Percentiles rank a stretch among this genome's conserved stretches.
Evolutionary conservation across 1,140 invertebrate genomes (phyloP).

Genomic region (Helicoverpa armigera): DNA sequence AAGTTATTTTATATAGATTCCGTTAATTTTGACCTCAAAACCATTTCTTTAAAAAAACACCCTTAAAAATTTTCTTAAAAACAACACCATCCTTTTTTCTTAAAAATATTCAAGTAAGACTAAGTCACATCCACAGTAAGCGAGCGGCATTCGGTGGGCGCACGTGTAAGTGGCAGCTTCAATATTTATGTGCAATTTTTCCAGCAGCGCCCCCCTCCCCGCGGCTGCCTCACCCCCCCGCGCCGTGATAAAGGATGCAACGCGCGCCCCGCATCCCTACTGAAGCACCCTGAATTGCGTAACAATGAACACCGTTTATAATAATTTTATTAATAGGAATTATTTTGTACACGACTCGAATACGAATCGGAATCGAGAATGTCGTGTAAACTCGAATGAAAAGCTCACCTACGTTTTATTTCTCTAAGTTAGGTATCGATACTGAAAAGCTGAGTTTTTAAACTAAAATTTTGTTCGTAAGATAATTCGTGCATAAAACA

Average conservation of each 20-base stretch:
- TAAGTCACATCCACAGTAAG: conserved; percentile 63
- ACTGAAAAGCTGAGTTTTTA: background rate
- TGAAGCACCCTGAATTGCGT: conserved; percentile 69
- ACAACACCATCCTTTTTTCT: too few relatives aligned
- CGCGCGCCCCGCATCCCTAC: conserved; percentile 57
- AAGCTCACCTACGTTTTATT: background rate
- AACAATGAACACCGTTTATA: conserved; percentile 72
- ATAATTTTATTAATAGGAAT: conserved; percentile 56
- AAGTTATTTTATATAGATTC: too few relatives aligned
- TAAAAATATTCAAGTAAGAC: too few relatives aligned
- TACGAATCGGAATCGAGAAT: conserved; percentile 12
- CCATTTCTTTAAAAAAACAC: too few relatives aligned
- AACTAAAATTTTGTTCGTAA: conserved; percentile 33
- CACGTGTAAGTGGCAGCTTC: conserved; percentile 86
- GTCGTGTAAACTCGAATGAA: background rate
- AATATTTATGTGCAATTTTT: conserved; percentile 87
- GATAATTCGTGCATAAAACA: conserved; percentile 40
- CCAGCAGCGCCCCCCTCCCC: conserved; percentile 61
- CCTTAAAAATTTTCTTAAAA: too few relatives aligned
- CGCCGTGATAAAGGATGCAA: conserved; percentile 82
- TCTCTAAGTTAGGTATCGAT: conserved; percentile 17
- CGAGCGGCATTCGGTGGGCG: conserved; percentile 65
- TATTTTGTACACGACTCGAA: conserved; percentile 46
- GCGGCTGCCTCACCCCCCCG: conserved; percentile 56
- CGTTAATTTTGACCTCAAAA: too few relatives aligned